Evolutionary conservation across 2,797 vertebrate genomes (phyloP).

Genomic region (Meda fulgida): DNA sequence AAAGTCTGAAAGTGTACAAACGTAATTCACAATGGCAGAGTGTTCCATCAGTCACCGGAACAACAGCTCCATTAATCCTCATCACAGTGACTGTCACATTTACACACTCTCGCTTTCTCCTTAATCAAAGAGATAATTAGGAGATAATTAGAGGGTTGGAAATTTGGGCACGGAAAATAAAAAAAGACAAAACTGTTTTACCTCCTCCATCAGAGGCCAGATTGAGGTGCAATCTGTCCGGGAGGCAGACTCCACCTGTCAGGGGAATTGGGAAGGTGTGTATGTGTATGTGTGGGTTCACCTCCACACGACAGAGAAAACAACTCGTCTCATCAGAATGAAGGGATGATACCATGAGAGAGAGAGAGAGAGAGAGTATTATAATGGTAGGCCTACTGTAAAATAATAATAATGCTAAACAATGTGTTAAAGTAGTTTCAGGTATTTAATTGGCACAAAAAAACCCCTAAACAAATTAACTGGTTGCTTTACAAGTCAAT

Average conservation of each 20-base stretch:
- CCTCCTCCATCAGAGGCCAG: conserved; percentile 52
- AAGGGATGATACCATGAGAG: not conserved
- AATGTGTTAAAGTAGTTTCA: not conserved
- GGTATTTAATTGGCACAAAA: not conserved
- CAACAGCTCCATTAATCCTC: conserved; percentile 66
- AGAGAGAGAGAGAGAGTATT: not conserved
- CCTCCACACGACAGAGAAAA: conserved; percentile 14
- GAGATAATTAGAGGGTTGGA: conserved; percentile 66
- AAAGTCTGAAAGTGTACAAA: not conserved
- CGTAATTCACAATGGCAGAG: not conserved
- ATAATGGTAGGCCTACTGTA: not conserved
- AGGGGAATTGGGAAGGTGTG: conserved; percentile 28
- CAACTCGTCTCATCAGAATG: not conserved
- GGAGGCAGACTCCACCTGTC: conserved; percentile 19
- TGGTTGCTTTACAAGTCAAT: not conserved
- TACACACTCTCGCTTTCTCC: conserved; percentile 42
- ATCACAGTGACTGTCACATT: conserved; percentile 62
- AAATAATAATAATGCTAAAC: not conserved
- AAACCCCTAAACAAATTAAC: not conserved
- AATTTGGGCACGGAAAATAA: conserved; percentile 59
- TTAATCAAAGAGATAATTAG: conserved; percentile 68
- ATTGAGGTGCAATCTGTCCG: conserved; percentile 53
- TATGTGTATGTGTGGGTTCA: not conserved
- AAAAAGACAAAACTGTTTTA: conserved; percentile 51
- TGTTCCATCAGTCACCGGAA: conserved; percentile 17